Base-by-base conservation (phyloP, 2,797 vertebrate species). In the Pteropus rufus region DNA sequence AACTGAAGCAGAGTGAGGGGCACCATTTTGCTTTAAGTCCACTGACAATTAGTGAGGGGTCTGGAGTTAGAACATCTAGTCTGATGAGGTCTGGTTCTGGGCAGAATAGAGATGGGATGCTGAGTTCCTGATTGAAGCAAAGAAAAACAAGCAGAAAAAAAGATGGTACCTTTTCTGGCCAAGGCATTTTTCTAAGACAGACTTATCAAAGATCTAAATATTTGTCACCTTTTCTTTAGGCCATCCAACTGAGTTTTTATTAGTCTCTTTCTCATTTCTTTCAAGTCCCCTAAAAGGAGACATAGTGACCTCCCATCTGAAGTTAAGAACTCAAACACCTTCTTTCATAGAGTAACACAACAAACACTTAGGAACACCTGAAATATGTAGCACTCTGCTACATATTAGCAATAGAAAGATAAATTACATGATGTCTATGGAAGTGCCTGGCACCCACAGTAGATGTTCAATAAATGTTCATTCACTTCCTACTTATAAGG, bases 131-230 rank as follows among this genome's bases (percentile, higher is more conserved):
- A 76, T 10, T n/a, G 34, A 41, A n/a, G 3, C 65, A 62, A 93
- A 80, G 76, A 65, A 44, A 77, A 87, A 62, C 10, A 46, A 79
- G 19, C 5, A 85, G 56, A 7, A 69, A 21, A 16, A 39, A n/a
- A 70, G 29, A 39, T 36, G 16, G 0, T 36, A 14, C 6, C 4
- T 93, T 75, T 75, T 70, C 44, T 58, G 21, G 34, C 16, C 26
- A 65, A 36, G 58, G 12, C 31, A 29, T 70, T 96, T 94, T 94
- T 91, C 82, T 93, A 75, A 86, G 29, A 75, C 44, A 79, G 69
- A 49, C 19, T 79, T 93, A 83, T 9, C 41, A 26, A 87, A 83
- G 15, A 56, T 49, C 46, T 52, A 67, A 65, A 10, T 58, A 56
- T 52, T 70, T 52, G 29, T 79, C 5, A 46, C 26, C 64, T 36